Evolutionary conservation across 2,113 vertebrate species (phyloP), one percentile per base, ranked within the genome.

Genomic region (Andinoacara biseriatus): DNA sequence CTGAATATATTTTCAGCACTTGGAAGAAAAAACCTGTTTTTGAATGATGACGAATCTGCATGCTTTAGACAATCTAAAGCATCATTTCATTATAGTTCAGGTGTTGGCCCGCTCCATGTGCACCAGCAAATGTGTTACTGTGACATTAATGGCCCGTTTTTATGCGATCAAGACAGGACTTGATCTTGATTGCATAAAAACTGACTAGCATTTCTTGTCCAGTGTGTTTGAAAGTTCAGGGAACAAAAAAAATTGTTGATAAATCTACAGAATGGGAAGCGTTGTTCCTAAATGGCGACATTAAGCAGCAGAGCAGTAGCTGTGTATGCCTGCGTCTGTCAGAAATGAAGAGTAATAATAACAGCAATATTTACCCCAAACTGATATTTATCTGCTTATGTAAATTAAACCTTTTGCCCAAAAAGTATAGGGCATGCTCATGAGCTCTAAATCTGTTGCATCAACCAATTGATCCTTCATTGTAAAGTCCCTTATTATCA

Each of bases 401-500:
- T 46, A 33, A 61, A n/a, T 60, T 0, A 78, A 35, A 52, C 11
- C 26, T 54, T 59, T 80, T 80, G 13, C 40, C 29, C 20, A 54
- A 54, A 46, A 81, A 26, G 18, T 49, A 26, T 15, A 18, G 40
- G 26, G 10, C 10, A 43, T 59, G 11, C 33, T 58, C 15, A 63
- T 11, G 2, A 13, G 33, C 33, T 69, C 1, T 22, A 52, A 49
- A 31, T 29, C 17, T n/a, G 10, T 54, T 78, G 10, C 26, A 78
- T 61, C 46, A 62, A 33, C 46, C 35, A 26, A 35, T 52, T 26
- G 33, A 81, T 26, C 15, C 14, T 38, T n/a, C 59, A 4, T 20
- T 11, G 29, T 52, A 7, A 14, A 35, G 13, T 80, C 74, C 65
- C 58, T 84, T 24, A 77, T 75, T 58, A 74, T 58, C 40, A 26